A percentile compares a stretch with the other conserved stretches of the same genome.
Evolutionary conservation across 2,888 invertebrate genomes (phyloP).

Genomic region (Standfussiana lucernea): DNA sequence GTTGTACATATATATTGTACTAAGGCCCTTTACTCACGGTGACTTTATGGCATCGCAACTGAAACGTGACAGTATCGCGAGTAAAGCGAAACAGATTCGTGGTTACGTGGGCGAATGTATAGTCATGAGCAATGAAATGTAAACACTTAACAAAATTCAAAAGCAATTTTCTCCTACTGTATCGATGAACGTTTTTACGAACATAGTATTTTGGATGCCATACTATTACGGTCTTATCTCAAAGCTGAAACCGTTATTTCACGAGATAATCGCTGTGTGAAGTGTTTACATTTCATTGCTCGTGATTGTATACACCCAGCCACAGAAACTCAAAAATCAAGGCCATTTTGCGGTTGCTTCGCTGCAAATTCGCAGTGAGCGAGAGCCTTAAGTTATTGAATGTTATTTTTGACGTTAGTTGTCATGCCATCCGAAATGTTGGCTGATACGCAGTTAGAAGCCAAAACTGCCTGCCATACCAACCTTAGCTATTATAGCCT

Average conservation of each 20-base stretch:
- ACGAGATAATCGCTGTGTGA: background rate
- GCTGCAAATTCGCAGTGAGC: background rate
- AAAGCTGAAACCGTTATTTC: background rate
- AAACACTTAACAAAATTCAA: background rate
- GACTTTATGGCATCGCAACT: background rate
- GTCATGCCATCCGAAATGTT: background rate
- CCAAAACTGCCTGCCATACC: background rate
- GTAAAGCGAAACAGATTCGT: background rate
- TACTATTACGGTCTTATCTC: background rate
- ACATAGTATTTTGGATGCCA: background rate
- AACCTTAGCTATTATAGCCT: background rate
- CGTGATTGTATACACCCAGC: background rate
- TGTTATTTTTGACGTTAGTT: background rate
- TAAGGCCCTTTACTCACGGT: background rate
- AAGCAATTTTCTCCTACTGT: background rate
- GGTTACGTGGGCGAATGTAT: background rate
- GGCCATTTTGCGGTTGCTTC: background rate
- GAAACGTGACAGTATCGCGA: background rate
- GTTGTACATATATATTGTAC: background rate
- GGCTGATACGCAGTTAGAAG: background rate
- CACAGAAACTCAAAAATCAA: too few species aligned
- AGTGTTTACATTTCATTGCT: background rate
- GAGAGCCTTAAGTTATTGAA: background rate
- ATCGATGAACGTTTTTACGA: background rate
- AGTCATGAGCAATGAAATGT: background rate